Evolutionary conservation across 2,888 invertebrate species (phyloP), one percentile per base, ranked within the genome.

Genomic region (Heteropelma amictum): DNA sequence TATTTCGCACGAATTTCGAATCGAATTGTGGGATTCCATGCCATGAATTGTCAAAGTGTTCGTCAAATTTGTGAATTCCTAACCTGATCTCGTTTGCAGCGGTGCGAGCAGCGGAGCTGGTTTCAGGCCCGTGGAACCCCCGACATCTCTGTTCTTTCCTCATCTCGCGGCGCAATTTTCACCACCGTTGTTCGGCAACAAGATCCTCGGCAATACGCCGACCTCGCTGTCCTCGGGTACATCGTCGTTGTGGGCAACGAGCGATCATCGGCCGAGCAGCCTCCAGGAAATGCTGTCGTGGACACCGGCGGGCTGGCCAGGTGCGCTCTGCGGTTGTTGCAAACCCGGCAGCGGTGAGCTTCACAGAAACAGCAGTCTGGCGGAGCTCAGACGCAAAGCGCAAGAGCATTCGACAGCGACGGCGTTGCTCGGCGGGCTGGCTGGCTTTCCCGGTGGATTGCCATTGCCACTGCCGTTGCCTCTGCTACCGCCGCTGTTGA

Each of bases 321-420:
- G 91, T 14, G 80, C 83, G 1, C 69, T 86, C 14, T 86, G 86
- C 79, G 84, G 84, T 4, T 85, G 85, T 42, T 86, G 86, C 79
- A 85, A 85, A 28, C 83, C 83, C 10, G 82, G 83, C 1, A 79
- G 76, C 19, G 90, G 83, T 89, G 91, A 83, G 89, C 91, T 81
- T 8, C 89, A 88, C 68, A 82, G 88, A 45, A 87, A 77, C 78
- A 94, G 95, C 81, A 97, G 97, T 89, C 96, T 98, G 17, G 97
- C 97, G 0, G 98, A 98, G 84, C 91, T 98, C 45, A 92, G 98
- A 5, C 93, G 98, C 63, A 97, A 97, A 88, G 98, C 98, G 0
- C 96, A 98, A 89, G 98, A 98, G 87, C 98, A 98, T 89, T 96
- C 97, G 0, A 97, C 98, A 0, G 97, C 97, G 49, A 86, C 87